Evolutionary conservation across 2,113 vertebrate genomes (phyloP).

Genomic region (Cepphus grylle): DNA sequence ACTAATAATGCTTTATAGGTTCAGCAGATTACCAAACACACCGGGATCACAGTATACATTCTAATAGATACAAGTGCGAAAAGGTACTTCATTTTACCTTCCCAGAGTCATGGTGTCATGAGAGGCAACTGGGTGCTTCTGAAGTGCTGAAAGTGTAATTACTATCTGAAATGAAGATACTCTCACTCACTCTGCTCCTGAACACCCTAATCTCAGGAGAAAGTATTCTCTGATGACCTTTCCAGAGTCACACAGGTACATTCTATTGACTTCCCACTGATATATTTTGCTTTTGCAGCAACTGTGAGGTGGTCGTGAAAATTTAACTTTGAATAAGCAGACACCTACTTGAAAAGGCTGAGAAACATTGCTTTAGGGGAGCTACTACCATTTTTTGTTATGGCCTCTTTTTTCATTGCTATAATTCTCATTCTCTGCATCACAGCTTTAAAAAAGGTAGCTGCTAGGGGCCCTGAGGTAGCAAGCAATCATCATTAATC

Average conservation of each 20-base stretch:
- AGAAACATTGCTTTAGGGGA: neutral
- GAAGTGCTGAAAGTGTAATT: conserved; percentile 5
- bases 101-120: neutral
- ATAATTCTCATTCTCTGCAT: neutral
- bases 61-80: neutral
- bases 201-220: neutral
- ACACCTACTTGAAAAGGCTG: neutral
- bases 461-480: neutral
- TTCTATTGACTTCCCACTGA: neutral
- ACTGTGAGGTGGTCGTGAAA: neutral
- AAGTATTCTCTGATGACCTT: neutral
- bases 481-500: neutral
- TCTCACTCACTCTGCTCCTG: neutral
- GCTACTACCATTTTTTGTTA: neutral
- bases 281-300: neutral
- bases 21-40: neutral
- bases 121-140: neutral
- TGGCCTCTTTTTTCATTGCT: neutral
- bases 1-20: conserved; percentile 1
- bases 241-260: neutral
- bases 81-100: neutral
- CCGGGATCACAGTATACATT: neutral
- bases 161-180: neutral
- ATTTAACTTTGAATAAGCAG: conserved; percentile 4
- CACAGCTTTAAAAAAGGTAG: neutral